Evolutionary conservation across 1,140 invertebrate species (phyloP), one percentile per base, ranked within the genome.

Genomic region (Tribolium castaneum): DNA sequence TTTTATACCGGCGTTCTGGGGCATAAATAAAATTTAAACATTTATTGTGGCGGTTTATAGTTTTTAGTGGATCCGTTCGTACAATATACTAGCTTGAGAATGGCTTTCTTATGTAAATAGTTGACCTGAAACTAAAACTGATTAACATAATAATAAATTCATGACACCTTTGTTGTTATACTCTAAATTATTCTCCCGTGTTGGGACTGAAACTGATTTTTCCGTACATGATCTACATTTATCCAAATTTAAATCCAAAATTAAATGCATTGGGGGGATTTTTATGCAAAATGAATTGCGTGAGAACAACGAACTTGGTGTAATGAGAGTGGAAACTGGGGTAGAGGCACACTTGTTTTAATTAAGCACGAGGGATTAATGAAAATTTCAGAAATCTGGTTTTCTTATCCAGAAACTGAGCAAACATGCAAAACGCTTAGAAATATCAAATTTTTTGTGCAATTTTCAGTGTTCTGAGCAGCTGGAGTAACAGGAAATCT

Each of bases 21-120:
- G 25, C 49, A 16, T 54, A 19, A 54, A 54, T 54, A 54, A 54
- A 54, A 54, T 54, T 50, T 50, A 50, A 50, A 54, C 9, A 54
- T 54, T 54, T 16, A 54, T 30, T 30, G 25, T 6, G 39, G n/a
- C 39, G 9, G 39, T 45, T 45, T 45, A 45, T 59, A 22, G 54
- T 59, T 25, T 19, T 59, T 25, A 59, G 19, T 59, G 39, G n/a
- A 45, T 45, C 39, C 39, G 39, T 19, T 25, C 10, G 25, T 25
- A 7, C 22, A 59, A 25, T 59, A 59, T 22, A 59, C 25, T 59
- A 22, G 3, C 19, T 9, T 16, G 54, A 9, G 19, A 59, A 59
- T 59, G 25, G 54, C 19, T 59, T 59, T 59, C 19, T 59, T 59
- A 59, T 59, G 54, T 59, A 59, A 59, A 59, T 59, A 59, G 19